phyloP scores from a whole-genome alignment of 2,888 invertebrate genomes.

The Malachius bipustulatus region DNA sequence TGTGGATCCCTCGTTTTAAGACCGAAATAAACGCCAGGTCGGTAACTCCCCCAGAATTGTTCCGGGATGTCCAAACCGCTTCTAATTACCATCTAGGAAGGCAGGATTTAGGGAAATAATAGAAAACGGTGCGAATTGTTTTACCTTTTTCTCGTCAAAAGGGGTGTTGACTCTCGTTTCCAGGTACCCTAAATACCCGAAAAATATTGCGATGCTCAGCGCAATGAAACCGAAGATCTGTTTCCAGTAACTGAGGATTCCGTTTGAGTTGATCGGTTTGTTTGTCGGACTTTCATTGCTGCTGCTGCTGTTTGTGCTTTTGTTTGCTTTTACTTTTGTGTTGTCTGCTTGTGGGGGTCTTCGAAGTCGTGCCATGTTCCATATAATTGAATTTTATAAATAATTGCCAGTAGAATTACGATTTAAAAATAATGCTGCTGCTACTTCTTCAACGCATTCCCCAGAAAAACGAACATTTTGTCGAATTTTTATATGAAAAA shows the following conservation, averaged over 20 bases:
- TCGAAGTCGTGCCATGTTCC: no score
- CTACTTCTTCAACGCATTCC: no score
- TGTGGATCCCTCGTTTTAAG: conserved; percentile 80
- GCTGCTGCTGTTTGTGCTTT: conserved; percentile 33
- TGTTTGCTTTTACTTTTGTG: conserved; percentile 21
- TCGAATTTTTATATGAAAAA: no score
- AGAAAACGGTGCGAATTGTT: conserved; percentile 6
- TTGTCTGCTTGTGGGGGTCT: no score
- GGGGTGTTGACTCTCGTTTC: conserved; percentile 85
- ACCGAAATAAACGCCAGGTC: conserved; percentile 82
- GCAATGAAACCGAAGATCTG: conserved; percentile 48
- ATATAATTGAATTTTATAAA: no score
- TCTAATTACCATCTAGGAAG: conserved; percentile 60
- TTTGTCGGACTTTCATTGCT: conserved; percentile 34
- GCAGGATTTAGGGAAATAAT: no score
- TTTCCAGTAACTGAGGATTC: conserved; percentile 41
- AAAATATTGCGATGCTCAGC: conserved; percentile 57
- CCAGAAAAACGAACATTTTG: no score
- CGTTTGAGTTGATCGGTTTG: conserved; percentile 21
- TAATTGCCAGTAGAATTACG: no score
- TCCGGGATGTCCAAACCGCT: conserved; percentile 63
- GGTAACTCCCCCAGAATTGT: conserved; percentile 88
- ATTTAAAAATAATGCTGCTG: no score
- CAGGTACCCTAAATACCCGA: conserved; percentile 70
- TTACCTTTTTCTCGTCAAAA: conserved; percentile 62